phyloP scores from a whole-genome alignment of 2,797 vertebrate species.

The Holocentrus rufus region DNA sequence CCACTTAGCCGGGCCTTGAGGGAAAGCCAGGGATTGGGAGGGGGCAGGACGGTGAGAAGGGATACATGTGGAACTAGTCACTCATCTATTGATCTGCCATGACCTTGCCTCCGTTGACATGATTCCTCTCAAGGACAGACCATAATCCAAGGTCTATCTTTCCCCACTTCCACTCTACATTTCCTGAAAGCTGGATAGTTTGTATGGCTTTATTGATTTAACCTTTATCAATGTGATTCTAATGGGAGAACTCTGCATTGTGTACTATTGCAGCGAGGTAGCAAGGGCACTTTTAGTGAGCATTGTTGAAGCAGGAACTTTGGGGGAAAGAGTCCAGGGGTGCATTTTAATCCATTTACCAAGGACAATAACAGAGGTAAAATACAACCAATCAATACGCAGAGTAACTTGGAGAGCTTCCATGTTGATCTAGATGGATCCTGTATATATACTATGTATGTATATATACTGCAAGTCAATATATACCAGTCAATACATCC shows the following conservation, averaged over 20 bases:
- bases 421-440: slow-evolving; percentile 65
- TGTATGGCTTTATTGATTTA: slow-evolving; percentile 56
- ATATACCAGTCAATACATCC: slow-evolving; percentile 53
- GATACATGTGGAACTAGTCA: slow-evolving; percentile 51
- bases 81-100: slow-evolving; percentile 69
- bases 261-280: slow-evolving; percentile 38
- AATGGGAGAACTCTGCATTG: slow-evolving; percentile 56
- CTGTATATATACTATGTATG: too few species aligned
- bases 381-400: slow-evolving; percentile 65
- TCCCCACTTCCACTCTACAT: slow-evolving; percentile 33
- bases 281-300: slow-evolving; percentile 44
- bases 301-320: slow-evolving; percentile 47
- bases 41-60: slow-evolving; percentile 42
- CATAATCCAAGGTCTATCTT: slow-evolving; percentile 28
- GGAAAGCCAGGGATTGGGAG: slow-evolving; percentile 46
- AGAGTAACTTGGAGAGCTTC: slow-evolving; percentile 62
- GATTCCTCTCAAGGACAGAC: slow-evolving; percentile 51
- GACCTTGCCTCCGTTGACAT: slow-evolving; percentile 64
- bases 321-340: slow-evolving; percentile 46
- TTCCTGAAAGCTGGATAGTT: slow-evolving; percentile 50
- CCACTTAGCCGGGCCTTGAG: slow-evolving; percentile 48
- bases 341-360: slow-evolving; percentile 67
- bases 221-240: slow-evolving; percentile 44
- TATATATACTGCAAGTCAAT: slow-evolving; percentile 14
- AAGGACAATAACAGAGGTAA: slow-evolving; percentile 51